Evolutionary conservation across 2,113 vertebrate species (phyloP), one percentile per base, ranked within the genome.

Genomic region (Upupa epops): DNA sequence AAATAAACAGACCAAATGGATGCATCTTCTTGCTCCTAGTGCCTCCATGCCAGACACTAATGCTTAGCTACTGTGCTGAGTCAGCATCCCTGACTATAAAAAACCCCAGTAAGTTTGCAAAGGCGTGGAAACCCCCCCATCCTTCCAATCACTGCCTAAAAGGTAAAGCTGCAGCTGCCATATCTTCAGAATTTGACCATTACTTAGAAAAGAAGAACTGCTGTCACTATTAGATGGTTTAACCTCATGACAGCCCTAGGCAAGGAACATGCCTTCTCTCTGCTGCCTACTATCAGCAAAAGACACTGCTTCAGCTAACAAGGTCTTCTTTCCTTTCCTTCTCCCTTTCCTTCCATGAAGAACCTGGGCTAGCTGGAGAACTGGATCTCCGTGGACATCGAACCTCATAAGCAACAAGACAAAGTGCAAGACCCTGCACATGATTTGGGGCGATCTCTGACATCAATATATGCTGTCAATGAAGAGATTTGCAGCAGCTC

Each of bases 1-100:
- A 96, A 89, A 88, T 74, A 91, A 93, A 86, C 75, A 93, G 83
- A 37, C 7, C 9, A 60, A 92, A 65, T 52, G 92, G 37, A 28
- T 34, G 48, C 81, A 74, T 95, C 80, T 94, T 60, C 72, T 63
- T 79, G 34, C 70, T 80, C 75, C 86, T 69, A 60, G 74, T 1
- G 21, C 64, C 32, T 66, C 63, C 6, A 3, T 0, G 9, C 52
- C 73, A 74, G 75, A 68, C 19, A 37, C 16, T 18, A 36, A 60
- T 11, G n/a, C 51, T 48, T 40, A 69, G 51, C 69, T 76, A 28
- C 45, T 32, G 28, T 36, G 42, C 49, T 1, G 15, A 83, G 40
- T 54, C 56, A 73, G 74, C 42, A 86, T 52, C 13, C 82, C 54
- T 8, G 26, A 21, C 55, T 84, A 29, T 61, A 48, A 76, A 81